Conservation (phyloP, 2,113 vertebrate species). For the Hippocampus mohnikei region DNA sequence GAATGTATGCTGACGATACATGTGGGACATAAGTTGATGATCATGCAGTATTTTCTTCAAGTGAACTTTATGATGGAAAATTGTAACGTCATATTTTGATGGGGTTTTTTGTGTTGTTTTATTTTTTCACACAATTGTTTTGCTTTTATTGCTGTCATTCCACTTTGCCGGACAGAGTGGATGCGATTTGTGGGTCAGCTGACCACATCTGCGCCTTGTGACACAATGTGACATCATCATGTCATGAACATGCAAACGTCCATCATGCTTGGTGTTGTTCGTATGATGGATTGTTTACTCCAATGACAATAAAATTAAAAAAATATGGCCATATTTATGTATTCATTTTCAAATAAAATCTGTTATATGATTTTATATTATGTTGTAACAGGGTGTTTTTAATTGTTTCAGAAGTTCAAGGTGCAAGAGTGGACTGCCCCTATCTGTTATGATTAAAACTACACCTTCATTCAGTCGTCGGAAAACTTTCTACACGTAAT, state of each 20-base stretch:
- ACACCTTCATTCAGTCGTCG: too few species aligned
- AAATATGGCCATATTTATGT: too few species aligned
- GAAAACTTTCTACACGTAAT: too few species aligned
- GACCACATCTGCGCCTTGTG: neutral
- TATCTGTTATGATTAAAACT: too few species aligned
- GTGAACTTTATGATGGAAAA: neutral
- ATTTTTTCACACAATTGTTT: neutral
- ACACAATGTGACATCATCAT: neutral
- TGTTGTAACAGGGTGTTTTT: too few species aligned
- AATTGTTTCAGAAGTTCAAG: too few species aligned
- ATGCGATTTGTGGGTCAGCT: constrained; percentile 9
- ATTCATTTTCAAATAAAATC: too few species aligned
- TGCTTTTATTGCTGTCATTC: constrained; percentile 2
- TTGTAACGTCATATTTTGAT: neutral
- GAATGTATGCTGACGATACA: neutral
- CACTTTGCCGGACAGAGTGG: constrained; percentile 62
- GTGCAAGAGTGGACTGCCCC: too few species aligned
- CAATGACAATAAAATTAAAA: neutral
- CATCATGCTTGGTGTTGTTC: constrained; percentile 1
- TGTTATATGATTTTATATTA: too few species aligned
- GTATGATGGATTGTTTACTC: constrained; percentile 4
- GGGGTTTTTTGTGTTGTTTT: neutral
- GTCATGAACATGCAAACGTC: neutral
- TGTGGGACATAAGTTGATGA: neutral
- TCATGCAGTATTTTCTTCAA: neutral